These are phyloP conservation scores for Bucorvus abyssinicus DNA, from an alignment of 2,797 vertebrate genomes.

Conservation along the genomic window DNA sequence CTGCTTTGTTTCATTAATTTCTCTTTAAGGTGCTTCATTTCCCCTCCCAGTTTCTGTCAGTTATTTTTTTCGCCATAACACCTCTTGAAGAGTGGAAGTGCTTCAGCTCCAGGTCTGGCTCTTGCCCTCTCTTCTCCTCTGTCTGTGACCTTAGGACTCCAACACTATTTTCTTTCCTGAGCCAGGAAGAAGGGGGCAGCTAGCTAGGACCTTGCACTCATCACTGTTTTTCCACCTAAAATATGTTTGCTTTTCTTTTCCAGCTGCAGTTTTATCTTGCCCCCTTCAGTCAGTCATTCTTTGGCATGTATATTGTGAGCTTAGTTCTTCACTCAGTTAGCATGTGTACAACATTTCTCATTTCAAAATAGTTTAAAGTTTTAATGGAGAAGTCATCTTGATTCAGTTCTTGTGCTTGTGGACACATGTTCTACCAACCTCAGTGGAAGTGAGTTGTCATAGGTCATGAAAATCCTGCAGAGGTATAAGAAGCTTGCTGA, in stretches of 20 bases:
- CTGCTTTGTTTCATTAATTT: slow-evolving; percentile 58
- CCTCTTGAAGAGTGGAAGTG: slow-evolving; percentile 43
- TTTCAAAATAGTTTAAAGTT: not conserved
- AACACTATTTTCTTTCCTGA: slow-evolving; percentile 70
- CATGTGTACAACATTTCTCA: not conserved
- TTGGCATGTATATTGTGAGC: not conserved
- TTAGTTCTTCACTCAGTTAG: not conserved
- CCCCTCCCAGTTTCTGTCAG: slow-evolving; percentile 16
- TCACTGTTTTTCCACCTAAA: slow-evolving; percentile 50
- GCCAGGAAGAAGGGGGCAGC: slow-evolving; percentile 63
- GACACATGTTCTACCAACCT: not conserved
- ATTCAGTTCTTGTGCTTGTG: not conserved
- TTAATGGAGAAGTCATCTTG: not conserved
- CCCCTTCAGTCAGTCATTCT: not conserved
- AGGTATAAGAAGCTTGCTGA: not conserved
- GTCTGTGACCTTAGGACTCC: slow-evolving; percentile 60
- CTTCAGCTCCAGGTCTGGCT: slow-evolving; percentile 43
- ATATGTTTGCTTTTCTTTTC: slow-evolving; percentile 65
- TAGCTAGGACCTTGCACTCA: slow-evolving; percentile 52
- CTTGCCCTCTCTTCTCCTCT: slow-evolving; percentile 51
- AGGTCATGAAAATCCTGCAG: not conserved
- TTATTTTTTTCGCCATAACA: not conserved
- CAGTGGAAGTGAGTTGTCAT: not conserved
- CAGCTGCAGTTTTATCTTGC: slow-evolving; percentile 52
- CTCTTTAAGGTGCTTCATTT: slow-evolving; percentile 47